phyloP scores from a whole-genome alignment of 1,140 invertebrate genomes.

The Hyles vespertilio region DNA sequence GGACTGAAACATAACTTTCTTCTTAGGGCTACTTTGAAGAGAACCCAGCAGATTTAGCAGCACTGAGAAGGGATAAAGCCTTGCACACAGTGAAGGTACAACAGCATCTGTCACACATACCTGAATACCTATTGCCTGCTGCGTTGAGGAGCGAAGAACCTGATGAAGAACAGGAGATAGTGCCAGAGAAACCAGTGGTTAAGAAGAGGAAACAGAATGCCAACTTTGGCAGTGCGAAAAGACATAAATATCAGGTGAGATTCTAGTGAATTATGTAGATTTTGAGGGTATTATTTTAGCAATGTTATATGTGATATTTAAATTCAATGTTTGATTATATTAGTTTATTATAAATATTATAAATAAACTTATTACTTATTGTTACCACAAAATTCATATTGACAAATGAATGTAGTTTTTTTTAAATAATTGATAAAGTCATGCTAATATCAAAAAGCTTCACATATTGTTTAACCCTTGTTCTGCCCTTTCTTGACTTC shows the following conservation, averaged over 20 bases:
- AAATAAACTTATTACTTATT: too few species aligned
- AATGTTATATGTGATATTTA: too few species aligned
- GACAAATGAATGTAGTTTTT: too few species aligned
- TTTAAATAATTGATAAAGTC: too few species aligned
- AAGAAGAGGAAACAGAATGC: conserved; percentile 50
- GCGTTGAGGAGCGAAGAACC: conserved; percentile 79
- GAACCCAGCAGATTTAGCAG: conserved; percentile 93
- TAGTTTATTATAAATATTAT: too few species aligned
- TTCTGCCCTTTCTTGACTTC: too few species aligned
- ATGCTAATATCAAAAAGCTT: too few species aligned
- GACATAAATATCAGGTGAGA: conserved; percentile 64
- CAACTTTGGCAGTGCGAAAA: conserved; percentile 55
- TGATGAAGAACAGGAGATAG: conserved; percentile 55
- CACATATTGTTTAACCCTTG: too few species aligned
- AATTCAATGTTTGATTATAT: too few species aligned
- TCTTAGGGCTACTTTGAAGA: conserved; percentile 93
- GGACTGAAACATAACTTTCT: neutral
- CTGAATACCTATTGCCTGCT: conserved; percentile 93
- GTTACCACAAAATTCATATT: too few species aligned
- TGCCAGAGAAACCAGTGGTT: conserved; percentile 3
- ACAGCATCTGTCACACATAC: conserved; percentile 92
- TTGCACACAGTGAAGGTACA: conserved; percentile 91
- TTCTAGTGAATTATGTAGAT: neutral
- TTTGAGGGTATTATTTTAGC: too few species aligned
- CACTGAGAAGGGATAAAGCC: conserved; percentile 94